Conservation (phyloP, 2,113 vertebrate species). For the Cyprinodon variegatus region DNA sequence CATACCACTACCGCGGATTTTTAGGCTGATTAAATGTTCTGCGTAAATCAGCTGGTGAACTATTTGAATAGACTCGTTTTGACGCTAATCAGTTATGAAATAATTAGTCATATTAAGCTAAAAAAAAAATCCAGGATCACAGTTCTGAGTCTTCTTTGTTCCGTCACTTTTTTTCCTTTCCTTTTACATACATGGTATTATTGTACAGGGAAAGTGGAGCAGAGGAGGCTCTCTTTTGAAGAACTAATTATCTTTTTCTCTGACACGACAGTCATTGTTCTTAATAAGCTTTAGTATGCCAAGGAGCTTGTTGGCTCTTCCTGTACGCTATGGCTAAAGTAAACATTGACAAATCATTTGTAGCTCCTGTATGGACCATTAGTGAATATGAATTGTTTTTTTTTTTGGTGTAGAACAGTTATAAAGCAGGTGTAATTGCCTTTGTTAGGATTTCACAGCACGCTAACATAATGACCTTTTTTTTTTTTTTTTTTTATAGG, state of each 20-base stretch:
- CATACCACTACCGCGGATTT: conserved; percentile 1
- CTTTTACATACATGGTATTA: conserved; percentile 25
- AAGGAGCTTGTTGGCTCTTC: conserved; percentile 17
- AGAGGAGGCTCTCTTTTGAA: conserved; percentile 30
- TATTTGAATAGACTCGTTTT: background rate
- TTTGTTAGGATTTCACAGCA: conserved; percentile 31
- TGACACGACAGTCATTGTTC: conserved; percentile 40
- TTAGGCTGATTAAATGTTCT: conserved; percentile 1
- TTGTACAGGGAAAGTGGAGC: conserved; percentile 41
- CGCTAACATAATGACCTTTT: conserved; percentile 38
- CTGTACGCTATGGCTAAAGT: conserved; percentile 17
- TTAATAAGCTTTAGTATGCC: conserved; percentile 39
- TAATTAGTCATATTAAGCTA: conserved; percentile 1
- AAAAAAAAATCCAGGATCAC: conserved; percentile 29
- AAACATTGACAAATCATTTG: conserved; percentile 32
- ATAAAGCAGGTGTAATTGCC: conserved; percentile 36
- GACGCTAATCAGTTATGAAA: background rate
- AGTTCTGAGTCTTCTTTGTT: conserved; percentile 7
- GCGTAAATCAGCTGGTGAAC: background rate
- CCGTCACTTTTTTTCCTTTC: background rate
- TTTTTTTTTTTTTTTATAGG: conserved; percentile 30
- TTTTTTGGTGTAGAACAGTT: conserved; percentile 16
- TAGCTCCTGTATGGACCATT: conserved; percentile 15
- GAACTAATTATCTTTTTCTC: conserved; percentile 45
- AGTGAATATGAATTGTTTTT: background rate